Conservation (phyloP, 2,113 vertebrate genomes). For the Rutilus rutilus region DNA sequence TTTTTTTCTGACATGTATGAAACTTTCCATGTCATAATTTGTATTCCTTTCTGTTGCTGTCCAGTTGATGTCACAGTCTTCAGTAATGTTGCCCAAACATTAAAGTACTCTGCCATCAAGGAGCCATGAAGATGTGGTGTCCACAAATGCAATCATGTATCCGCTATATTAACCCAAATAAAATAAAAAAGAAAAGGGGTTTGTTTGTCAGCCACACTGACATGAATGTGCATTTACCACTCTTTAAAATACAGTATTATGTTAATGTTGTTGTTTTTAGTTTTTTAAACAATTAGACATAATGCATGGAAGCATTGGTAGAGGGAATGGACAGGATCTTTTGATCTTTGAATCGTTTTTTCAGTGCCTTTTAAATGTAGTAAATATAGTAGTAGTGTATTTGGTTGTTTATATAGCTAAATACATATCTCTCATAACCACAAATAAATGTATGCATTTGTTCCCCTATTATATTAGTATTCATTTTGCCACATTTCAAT, state of each 20-base stretch:
- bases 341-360: not conserved
- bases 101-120: constrained; percentile 51
- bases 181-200: not conserved
- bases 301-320: not conserved
- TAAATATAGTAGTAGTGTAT: not conserved
- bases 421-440: not conserved
- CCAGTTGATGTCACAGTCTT: constrained; percentile 71
- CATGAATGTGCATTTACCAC: too few relatives aligned
- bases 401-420: not conserved
- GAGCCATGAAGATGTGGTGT: not conserved
- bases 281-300: not conserved
- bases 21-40: not conserved
- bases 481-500: not conserved
- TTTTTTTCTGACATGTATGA: not conserved
- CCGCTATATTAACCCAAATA: not conserved
- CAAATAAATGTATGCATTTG: not conserved
- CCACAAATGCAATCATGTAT: not conserved
- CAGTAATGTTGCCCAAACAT: constrained; percentile 78
- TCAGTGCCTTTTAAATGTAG: not conserved
- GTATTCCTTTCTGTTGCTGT: constrained; percentile 34
- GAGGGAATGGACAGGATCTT: too few relatives aligned
- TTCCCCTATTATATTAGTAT: not conserved
- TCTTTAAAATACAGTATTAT: not conserved
- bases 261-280: too few relatives aligned
- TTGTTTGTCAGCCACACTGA: not conserved